These are phyloP conservation scores for Aphrocallistes beatrix DNA, from an alignment of 37 sponge, comb jelly and placozoan species.

Conservation along the genomic window DNA sequence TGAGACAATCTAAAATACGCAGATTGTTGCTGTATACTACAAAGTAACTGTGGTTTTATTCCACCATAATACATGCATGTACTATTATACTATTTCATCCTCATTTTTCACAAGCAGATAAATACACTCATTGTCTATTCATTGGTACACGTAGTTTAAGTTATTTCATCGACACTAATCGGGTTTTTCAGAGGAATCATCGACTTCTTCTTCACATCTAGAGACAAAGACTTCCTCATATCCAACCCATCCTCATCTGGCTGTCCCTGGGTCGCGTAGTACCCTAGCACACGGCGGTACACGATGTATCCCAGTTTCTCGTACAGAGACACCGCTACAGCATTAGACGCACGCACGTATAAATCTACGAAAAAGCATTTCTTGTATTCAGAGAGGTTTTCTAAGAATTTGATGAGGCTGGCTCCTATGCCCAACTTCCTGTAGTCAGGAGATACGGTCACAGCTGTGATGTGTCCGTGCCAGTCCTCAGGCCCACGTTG, in stretches of 20 bases:
- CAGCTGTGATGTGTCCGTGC: constrained; percentile 98
- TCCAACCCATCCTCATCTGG: constrained; percentile 84
- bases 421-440: constrained; percentile 80
- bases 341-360: constrained; percentile 85
- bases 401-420: constrained; percentile 70
- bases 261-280: constrained; percentile 47
- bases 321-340: constrained; percentile 81
- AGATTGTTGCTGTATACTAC: too few species aligned
- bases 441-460: constrained; percentile 72
- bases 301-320: constrained; percentile 77
- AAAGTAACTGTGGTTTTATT: too few species aligned
- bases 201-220: constrained; percentile 52
- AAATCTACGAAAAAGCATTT: constrained; percentile 90
- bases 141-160: too few species aligned
- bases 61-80: too few species aligned
- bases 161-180: constrained; percentile 32
- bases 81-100: too few species aligned
- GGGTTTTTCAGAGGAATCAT: constrained; percentile 49
- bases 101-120: too few species aligned
- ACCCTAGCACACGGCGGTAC: constrained; percentile 60
- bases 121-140: too few species aligned
- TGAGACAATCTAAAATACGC: too few species aligned
- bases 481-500: constrained; percentile 39
- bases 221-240: constrained; percentile 70
- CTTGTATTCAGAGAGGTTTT: constrained; percentile 71